phyloP scores from a whole-genome alignment of 2,888 invertebrate species.

The Anagyrus pseudococci region DNA sequence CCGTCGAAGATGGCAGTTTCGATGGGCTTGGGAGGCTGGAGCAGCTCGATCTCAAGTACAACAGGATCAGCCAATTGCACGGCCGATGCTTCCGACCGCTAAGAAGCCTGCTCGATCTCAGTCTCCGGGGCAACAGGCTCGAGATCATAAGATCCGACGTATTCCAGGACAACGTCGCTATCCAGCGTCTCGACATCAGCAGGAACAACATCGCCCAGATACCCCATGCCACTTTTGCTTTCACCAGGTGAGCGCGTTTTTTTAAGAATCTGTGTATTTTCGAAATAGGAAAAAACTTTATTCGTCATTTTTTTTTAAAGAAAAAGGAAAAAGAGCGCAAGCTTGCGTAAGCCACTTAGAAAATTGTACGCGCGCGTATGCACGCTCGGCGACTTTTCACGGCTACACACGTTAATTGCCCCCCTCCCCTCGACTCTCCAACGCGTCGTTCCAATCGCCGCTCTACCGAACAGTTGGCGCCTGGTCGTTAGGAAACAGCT shows the following conservation, averaged over 20 bases:
- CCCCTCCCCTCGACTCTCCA: no score
- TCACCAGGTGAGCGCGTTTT: constrained; percentile 55
- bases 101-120: constrained; percentile 72
- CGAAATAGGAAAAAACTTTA: no score
- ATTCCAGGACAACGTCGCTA: constrained; percentile 70
- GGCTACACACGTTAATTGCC: no score
- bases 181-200: constrained; percentile 76
- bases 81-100: constrained; percentile 72
- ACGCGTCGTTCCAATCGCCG: no score
- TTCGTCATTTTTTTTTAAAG: no score
- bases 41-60: constrained; percentile 76
- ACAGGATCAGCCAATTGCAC: constrained; percentile 73
- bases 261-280: no score
- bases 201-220: constrained; percentile 77
- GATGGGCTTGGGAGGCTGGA: constrained; percentile 75
- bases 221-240: constrained; percentile 69
- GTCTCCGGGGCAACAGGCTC: constrained; percentile 78
- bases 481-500: no score
- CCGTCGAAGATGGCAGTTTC: constrained; percentile 74
- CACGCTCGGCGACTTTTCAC: no score
- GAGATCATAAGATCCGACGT: constrained; percentile 73
- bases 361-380: no score
- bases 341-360: no score
- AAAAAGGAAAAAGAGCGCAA: no score
- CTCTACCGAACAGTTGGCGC: no score